Percentiles rank a stretch among this genome's conserved stretches.
phyloP scores from a whole-genome alignment of 92 coral and sea anemone species.

The Phenganax stokvisi region DNA sequence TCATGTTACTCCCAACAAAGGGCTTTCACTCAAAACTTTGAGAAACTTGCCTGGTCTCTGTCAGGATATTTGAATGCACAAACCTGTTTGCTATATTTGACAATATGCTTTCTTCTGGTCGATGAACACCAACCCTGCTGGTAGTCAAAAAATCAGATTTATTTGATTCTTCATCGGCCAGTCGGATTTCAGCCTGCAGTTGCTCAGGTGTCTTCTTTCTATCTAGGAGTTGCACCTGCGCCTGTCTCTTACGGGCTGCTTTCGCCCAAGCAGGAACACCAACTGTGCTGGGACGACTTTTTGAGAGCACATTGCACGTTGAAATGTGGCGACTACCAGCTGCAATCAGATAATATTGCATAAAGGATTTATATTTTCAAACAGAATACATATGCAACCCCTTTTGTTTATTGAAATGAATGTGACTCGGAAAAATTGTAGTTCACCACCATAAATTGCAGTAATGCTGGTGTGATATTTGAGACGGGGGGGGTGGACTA shows the following conservation, averaged over 20 bases:
- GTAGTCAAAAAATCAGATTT: constrained; percentile 72
- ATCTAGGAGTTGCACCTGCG: constrained; percentile 65
- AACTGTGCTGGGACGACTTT: constrained; percentile 85
- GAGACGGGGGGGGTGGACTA: no score
- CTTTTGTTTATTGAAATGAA: no score
- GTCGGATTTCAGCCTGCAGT: constrained; percentile 72
- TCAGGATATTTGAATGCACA: background rate
- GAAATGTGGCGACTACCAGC: constrained; percentile 40
- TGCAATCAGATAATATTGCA: background rate
- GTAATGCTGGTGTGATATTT: no score
- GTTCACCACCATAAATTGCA: no score
- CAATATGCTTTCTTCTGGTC: constrained; percentile 11
- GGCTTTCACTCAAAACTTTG: no score
- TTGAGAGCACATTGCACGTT: constrained; percentile 48
- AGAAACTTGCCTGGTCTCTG: no score
- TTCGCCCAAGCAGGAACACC: constrained; percentile 99
- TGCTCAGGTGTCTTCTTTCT: constrained; percentile 75
- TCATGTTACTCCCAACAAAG: no score
- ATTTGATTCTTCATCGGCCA: constrained; percentile 61
- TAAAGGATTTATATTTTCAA: background rate
- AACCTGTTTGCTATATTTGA: constrained; percentile 25
- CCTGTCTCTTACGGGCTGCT: constrained; percentile 73
- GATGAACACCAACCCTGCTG: constrained; percentile 53
- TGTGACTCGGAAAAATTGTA: no score
- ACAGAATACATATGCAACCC: no score